phyloP scores from a whole-genome alignment of 1,140 invertebrate species.

The Lepidurus packardi region DNA sequence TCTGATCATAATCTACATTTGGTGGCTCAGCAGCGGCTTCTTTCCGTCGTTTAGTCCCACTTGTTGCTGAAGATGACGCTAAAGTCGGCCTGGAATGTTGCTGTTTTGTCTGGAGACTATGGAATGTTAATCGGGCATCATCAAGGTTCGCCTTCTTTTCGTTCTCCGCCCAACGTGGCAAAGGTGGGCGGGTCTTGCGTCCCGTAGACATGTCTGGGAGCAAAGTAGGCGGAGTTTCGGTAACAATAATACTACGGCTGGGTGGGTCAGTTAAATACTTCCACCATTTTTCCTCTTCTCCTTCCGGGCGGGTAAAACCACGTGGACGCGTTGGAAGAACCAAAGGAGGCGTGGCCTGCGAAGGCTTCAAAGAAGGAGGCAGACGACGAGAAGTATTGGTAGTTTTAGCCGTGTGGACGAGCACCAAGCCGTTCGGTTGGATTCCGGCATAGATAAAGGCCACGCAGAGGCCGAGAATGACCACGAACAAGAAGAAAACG shows the following conservation, averaged over 20 bases:
- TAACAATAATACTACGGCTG: background rate
- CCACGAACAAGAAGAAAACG: constrained; percentile 52
- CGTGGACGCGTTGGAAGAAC: background rate
- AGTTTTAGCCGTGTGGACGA: constrained; percentile 34
- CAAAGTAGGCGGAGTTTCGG: background rate
- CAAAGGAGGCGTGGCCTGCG: background rate
- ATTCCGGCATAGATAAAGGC: constrained; percentile 54
- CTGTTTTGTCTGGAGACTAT: background rate
- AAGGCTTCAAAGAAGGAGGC: background rate
- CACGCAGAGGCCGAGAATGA: constrained; percentile 52
- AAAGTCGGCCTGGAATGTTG: background rate
- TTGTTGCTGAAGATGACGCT: background rate
- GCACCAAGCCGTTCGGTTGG: constrained; percentile 41
- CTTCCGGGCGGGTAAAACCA: background rate
- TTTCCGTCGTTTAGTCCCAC: constrained; percentile 8
- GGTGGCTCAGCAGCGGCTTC: background rate
- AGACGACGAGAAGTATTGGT: constrained; percentile 28
- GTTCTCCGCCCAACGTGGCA: constrained; percentile 12
- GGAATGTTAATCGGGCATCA: constrained; percentile 2
- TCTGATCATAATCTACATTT: constrained; percentile 6
- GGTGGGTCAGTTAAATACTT: constrained; percentile 4
- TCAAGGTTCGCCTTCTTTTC: constrained; percentile 17
- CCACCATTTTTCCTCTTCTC: background rate
- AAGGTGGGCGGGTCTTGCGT: background rate
- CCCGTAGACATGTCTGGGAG: too few species aligned